phyloP scores from a whole-genome alignment of 2,113 vertebrate genomes.

The Neotragus moschatus region DNA sequence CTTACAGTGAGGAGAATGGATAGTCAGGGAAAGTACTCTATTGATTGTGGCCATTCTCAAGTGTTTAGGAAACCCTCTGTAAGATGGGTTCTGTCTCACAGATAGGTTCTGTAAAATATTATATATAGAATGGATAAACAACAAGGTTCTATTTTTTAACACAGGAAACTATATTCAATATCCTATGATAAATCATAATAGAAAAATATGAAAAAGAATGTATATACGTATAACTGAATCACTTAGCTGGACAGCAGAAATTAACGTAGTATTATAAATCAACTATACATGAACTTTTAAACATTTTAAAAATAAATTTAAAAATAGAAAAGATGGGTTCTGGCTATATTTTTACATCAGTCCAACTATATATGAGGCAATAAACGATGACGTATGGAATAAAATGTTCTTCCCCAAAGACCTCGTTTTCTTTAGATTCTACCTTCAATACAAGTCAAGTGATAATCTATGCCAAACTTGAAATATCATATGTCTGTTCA shows the following conservation, averaged over 20 bases:
- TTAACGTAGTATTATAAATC: not conserved
- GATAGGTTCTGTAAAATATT: not conserved
- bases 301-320: not conserved
- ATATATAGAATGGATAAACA: not conserved
- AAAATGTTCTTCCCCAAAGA: not conserved
- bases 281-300: not conserved
- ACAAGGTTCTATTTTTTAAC: not conserved
- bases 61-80: not conserved
- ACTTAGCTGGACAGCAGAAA: not conserved
- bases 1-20: not conserved
- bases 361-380: not conserved
- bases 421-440: not conserved
- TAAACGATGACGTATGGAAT: not conserved
- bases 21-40: not conserved
- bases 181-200: not conserved
- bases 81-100: not conserved
- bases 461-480: not conserved
- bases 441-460: not conserved
- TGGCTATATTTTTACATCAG: not conserved
- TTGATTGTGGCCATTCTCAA: not conserved
- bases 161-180: not conserved
- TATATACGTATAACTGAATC: not conserved
- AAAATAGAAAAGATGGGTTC: not conserved
- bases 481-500: not conserved
- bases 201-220: not conserved